phyloP scores from a whole-genome alignment of 2,113 vertebrate genomes.

The Grammomys surdaster region DNA sequence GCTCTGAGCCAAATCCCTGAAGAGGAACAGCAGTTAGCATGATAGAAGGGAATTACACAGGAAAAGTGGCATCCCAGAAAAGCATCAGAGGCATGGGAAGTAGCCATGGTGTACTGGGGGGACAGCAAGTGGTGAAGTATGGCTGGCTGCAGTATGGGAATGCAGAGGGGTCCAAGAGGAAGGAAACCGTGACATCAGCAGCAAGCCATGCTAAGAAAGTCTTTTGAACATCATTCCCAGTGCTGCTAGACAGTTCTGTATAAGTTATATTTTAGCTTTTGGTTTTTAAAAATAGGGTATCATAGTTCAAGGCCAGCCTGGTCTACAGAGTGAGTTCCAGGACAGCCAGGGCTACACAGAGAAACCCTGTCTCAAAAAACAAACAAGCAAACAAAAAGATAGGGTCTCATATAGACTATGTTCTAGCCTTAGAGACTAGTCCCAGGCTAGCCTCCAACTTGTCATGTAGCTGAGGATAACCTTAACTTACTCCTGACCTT shows the following conservation, averaged over 20 bases:
- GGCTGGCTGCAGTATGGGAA: not conserved
- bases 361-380: no score
- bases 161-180: not conserved
- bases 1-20: conserved; percentile 19
- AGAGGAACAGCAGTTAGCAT: not conserved
- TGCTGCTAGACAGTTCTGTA: not conserved
- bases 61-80: not conserved
- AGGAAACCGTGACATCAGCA: not conserved
- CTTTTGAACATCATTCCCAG: conserved; percentile 27
- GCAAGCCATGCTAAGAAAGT: not conserved
- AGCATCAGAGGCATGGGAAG: conserved; percentile 16
- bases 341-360: no score
- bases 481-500: not conserved
- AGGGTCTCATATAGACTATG: not conserved
- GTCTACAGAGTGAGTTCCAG: no score
- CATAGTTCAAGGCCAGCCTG: no score
- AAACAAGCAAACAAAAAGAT: no score
- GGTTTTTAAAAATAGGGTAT: not conserved
- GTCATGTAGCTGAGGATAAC: not conserved
- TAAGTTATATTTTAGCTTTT: not conserved
- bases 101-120: not conserved
- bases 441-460: not conserved
- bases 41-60: not conserved
- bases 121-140: not conserved
- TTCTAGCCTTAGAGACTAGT: no score